Base-by-base conservation (phyloP, 2,113 vertebrate genomes). In the Canis aureus region DNA sequence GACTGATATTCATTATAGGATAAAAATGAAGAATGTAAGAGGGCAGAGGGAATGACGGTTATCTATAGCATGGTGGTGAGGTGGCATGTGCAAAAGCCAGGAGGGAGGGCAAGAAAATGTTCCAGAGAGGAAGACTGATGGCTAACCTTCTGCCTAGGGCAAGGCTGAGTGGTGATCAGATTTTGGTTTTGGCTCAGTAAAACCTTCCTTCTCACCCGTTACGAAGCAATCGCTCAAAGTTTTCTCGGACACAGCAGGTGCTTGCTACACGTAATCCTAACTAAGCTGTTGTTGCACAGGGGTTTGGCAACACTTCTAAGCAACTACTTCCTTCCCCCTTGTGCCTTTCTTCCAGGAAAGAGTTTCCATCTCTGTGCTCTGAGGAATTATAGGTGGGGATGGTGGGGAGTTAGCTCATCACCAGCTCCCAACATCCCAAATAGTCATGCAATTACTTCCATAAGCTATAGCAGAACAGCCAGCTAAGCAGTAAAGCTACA, bases 241-340 rank as follows among this genome's bases (percentile, higher is more conserved):
- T 71, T 86, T 92, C 84, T 93, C 85, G 59, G n/a, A 57, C 35
- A 69, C 27, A 62, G 57, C 20, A 88, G 55, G 27, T n/a, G 74
- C 19, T 43, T 69, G 74, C 57, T 59, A 80, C 49, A 51, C 5
- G 5, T 59, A 53, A 90, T 71, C 29, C 57, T 35, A 74, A 60
- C 76, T 74, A 15, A 62, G 27, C 57, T 51, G 73, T 78, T 12
- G 5, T 43, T 17, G 29, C 22, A 15, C 32, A 0, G 17, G 29
- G 53, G 64, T 71, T 96, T 86, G 89, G 90, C 57, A 83, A 94
- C 57, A 43, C 23, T 73, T 94, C 55, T 43, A 73, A 78, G 86
- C 8, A 83, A 76, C 27, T 17, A 67, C 73, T 91, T 86, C 49
- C 55, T 29, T 66, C 35, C 35, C 74, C 43, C 11, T 29, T 43